These are phyloP conservation scores for Pseudotriccus pelzelni DNA, from an alignment of 2,797 vertebrate genomes.

Conservation along the genomic window DNA sequence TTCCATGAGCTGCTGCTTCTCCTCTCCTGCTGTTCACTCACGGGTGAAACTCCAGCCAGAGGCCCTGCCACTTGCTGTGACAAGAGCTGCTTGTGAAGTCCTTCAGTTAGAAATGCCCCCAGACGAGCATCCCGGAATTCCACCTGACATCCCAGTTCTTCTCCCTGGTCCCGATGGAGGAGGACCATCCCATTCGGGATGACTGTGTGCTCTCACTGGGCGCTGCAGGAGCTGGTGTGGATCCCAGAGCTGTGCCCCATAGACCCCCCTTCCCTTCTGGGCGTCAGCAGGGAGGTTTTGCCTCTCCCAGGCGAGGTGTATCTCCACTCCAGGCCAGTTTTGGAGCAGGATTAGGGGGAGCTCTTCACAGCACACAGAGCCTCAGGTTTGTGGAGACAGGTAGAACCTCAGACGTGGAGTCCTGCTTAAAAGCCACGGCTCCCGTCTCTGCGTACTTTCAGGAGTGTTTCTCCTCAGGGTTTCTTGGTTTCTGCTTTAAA, in stretches of 20 bases:
- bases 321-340: background rate
- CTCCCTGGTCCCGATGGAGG: background rate
- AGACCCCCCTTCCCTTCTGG: background rate
- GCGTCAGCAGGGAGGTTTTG: background rate
- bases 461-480: background rate
- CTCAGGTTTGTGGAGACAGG: background rate
- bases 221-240: background rate
- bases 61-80: background rate
- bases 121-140: accelerated
- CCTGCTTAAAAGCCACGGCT: background rate
- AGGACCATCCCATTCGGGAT: background rate
- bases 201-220: accelerated
- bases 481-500: background rate
- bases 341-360: background rate
- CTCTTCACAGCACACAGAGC: background rate
- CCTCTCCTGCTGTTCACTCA: background rate
- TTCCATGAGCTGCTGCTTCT: background rate
- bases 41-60: background rate
- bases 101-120: background rate
- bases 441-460: background rate
- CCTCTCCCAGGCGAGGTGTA: accelerated
- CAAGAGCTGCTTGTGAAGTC: background rate
- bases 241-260: background rate
- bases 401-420: background rate
- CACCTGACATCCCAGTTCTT: background rate